Conservation (phyloP, 2,888 invertebrate genomes). For the Kryphioiulus occultus region DNA sequence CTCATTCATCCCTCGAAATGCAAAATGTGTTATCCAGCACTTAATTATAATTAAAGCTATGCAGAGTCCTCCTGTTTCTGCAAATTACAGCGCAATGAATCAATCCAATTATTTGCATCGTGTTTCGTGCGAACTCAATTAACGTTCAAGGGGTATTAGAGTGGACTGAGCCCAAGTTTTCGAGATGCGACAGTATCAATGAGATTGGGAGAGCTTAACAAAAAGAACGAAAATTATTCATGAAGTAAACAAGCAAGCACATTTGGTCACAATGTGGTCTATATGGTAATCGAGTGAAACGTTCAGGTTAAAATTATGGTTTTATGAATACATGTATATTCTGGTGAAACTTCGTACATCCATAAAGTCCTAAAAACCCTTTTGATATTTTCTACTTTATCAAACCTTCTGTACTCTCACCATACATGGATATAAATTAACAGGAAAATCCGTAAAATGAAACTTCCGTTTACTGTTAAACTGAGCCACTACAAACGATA, state of each 20-base stretch:
- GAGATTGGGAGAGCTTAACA: neutral
- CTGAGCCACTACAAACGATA: no score
- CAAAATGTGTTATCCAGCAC: constrained; percentile 2
- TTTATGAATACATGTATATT: neutral
- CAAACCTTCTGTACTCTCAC: no score
- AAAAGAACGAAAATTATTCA: neutral
- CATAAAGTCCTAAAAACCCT: no score
- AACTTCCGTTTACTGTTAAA: no score
- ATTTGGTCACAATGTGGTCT: neutral
- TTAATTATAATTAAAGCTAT: constrained; percentile 26
- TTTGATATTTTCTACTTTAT: no score
- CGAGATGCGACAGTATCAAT: no score
- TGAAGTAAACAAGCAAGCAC: neutral
- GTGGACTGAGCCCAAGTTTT: neutral
- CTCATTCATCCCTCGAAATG: neutral
- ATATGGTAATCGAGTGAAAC: neutral
- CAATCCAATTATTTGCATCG: constrained; percentile 10
- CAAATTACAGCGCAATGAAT: constrained; percentile 14
- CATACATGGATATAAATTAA: no score
- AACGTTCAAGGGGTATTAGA: neutral
- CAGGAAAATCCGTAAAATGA: no score
- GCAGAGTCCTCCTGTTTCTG: neutral
- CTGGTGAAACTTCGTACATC: no score
- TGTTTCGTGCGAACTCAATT: neutral
- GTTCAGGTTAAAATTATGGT: neutral